Evolutionary conservation across 1,140 invertebrate genomes (phyloP), one percentile per base, ranked within the genome.

Genomic region (Sesamia nonagrioides): DNA sequence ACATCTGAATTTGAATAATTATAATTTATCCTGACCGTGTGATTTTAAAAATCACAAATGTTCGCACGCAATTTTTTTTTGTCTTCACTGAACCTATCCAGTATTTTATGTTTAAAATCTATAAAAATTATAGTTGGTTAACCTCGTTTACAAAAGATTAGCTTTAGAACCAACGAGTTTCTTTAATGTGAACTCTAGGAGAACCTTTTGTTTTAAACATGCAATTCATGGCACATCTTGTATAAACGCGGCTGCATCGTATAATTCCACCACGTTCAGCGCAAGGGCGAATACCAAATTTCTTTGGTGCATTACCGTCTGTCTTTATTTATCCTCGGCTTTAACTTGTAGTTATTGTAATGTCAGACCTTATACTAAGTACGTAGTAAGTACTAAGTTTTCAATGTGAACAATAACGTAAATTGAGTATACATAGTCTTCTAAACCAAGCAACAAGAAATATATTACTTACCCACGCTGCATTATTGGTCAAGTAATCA

Each of bases 181-280:
- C 48, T 69, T n/a, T 18, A 69, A 9, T 3, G 21, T n/a, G 66
- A 69, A 69, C 18, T 27, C 18, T 11, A n/a, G 21, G 45, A 21
- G 18, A 63, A 40, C 21, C 61, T 63, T 42, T 63, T 63, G 35
- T 63, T 63, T 63, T 17, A 63, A 40, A 40, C 60, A 63, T 63
- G 60, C 35, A 33, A 63, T 63, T 63, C 54, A 58, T 63, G 15
- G 60, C 60, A 40, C 35, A 37, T 63, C 60, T 63, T 63, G 11
- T 2, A 42, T 11, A 42, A 17, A 63, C 18, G 61, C 13, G 2
- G 21, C 54, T 58, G 54, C 21, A 13, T 58, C 54, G 15, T 42
- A 40, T 42, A 42, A 42, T 18, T n/a, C n/a, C n/a, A 63, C 27
- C 4, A 11, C 17, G 56, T 58, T 33, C 17, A 15, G 11, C 15